These are phyloP conservation scores for Dendrophyllia cribrosa DNA, from an alignment of 64 coral and sea anemone species.

Conservation along the genomic window DNA sequence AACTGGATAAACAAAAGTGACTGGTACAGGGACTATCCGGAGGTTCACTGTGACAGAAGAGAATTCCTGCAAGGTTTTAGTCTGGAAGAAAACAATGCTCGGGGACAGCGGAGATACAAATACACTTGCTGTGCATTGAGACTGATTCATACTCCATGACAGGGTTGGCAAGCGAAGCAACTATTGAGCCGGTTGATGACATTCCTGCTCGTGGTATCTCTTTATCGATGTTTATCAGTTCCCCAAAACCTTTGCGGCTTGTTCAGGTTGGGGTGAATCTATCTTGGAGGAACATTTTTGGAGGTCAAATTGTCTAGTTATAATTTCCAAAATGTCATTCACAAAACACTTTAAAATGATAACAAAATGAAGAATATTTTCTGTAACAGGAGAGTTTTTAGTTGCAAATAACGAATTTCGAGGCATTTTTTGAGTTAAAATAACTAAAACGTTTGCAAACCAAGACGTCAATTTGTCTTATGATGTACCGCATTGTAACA, in stretches of 20 bases:
- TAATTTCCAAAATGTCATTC: background rate
- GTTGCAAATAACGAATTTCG: background rate
- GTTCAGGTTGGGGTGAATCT: no score
- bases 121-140: constrained; percentile 80
- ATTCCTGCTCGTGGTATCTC: background rate
- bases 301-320: background rate
- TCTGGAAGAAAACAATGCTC: constrained; percentile 51
- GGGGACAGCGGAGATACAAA: constrained; percentile 57
- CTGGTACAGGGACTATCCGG: constrained; percentile 61
- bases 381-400: background rate
- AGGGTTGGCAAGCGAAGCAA: background rate
- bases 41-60: constrained; percentile 81
- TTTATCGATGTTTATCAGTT: background rate
- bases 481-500: no score
- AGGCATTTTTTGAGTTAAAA: background rate
- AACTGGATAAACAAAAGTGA: constrained; percentile 45
- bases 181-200: no score
- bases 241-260: no score
- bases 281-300: no score
- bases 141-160: background rate
- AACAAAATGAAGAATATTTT: background rate
- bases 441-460: background rate
- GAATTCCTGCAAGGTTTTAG: constrained; percentile 90
- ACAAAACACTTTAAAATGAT: background rate
- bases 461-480: no score